phyloP scores from a whole-genome alignment of 37 sponge, comb jelly and placozoan genomes.

The Lycopodina hypogea region DNA sequence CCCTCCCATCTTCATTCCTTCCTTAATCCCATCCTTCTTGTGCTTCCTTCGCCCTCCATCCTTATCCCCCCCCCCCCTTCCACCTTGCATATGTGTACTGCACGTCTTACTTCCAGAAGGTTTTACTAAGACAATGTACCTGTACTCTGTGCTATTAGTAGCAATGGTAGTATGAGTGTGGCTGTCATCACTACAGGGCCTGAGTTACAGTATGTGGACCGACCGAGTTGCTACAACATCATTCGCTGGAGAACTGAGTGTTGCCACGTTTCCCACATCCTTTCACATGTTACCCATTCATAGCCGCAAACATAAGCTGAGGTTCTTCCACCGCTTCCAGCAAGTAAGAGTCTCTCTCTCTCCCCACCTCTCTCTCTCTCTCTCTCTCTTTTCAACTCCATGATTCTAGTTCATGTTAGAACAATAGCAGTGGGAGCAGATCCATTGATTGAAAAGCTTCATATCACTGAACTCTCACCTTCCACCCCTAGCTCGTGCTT shows the following conservation, averaged over 20 bases:
- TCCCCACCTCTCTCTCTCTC: conserved; percentile 1
- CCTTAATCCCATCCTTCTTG: too few species aligned
- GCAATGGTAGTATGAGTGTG: too few species aligned
- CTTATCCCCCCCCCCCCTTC: too few species aligned
- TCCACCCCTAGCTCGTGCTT: neutral
- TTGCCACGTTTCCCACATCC: conserved; percentile 8
- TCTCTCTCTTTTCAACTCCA: conserved; percentile 7
- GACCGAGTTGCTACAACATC: conserved; percentile 32
- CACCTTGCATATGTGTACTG: too few species aligned
- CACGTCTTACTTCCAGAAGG: too few species aligned
- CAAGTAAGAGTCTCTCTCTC: conserved; percentile 11
- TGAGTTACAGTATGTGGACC: conserved; percentile 37
- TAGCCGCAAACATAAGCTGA: neutral
- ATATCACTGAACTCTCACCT: neutral
- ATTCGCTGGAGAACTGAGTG: conserved; percentile 26
- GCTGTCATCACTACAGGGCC: conserved; percentile 1
- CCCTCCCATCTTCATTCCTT: too few species aligned
- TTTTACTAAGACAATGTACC: too few species aligned
- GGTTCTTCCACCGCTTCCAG: neutral
- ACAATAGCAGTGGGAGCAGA: too few species aligned
- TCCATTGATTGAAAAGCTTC: neutral
- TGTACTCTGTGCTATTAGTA: too few species aligned
- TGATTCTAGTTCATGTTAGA: too few species aligned
- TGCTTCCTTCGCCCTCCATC: too few species aligned
- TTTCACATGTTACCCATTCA: neutral